phyloP scores from a whole-genome alignment of 35 echinoderm and acorn worm species.

The Apostichopus japonicus region DNA sequence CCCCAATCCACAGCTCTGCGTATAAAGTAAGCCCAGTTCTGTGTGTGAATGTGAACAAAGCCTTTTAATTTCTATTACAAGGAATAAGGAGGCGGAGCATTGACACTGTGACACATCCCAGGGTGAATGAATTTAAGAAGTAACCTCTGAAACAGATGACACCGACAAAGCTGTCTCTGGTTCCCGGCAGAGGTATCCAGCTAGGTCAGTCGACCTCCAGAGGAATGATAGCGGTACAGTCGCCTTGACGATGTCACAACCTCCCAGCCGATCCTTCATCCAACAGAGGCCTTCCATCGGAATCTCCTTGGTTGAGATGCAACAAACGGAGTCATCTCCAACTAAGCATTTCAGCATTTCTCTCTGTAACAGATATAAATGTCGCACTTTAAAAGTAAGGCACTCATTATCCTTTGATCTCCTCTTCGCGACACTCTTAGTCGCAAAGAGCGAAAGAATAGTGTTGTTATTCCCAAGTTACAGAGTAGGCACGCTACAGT shows the following conservation, averaged over 20 bases:
- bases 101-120: no score
- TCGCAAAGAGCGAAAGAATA: no score
- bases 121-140: not conserved
- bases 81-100: no score
- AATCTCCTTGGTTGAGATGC: not conserved
- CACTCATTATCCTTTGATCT: no score
- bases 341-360: conserved; percentile 5
- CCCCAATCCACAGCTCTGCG: no score
- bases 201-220: conserved; percentile 5
- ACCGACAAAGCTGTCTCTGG: not conserved
- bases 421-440: no score
- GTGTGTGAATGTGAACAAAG: no score
- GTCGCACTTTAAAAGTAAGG: not conserved
- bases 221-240: conserved; percentile 8
- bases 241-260: not conserved
- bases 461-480: no score
- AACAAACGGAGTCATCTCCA: conserved; percentile 1
- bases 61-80: no score
- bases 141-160: conserved; percentile 42
- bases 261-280: not conserved
- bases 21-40: no score
- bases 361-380: not conserved
- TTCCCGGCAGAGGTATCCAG: not conserved
- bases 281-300: not conserved
- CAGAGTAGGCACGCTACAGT: no score